Base-by-base conservation (phyloP, 2,113 vertebrate species). In the Pterophyllum scalare region DNA sequence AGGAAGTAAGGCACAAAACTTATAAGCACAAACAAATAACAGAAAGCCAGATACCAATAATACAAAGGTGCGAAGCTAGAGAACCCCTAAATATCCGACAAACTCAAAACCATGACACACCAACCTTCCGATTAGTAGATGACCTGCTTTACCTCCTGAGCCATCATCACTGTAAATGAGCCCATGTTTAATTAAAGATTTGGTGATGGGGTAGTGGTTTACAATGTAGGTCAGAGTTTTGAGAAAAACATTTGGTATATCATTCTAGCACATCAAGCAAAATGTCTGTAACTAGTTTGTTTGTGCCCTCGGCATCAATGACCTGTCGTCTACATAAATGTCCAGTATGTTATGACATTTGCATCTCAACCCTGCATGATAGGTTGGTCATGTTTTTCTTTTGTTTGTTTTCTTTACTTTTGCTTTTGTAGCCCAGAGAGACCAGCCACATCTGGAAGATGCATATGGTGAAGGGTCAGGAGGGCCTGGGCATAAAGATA, bases 381-480 rank as follows among this genome's bases (percentile, higher is more conserved):
- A 17, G 31, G 60, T 35, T 33, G 7, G 24, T 38, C 3, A 59
- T 38, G 8, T 10, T 38, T 38, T 8, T 9, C 33, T 33, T 22
- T 57, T 74, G 12, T 75, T 3, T 88, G 20, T 76, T 15, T 81
- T 24, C 70, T 60, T 81, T 20, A 81, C 43, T 19, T 84, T 59
- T 38, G 8, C 3, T 61, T 40, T 56, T 75, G 90, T 90, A 99
- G 98, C 93, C 80, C 61, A 91, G 95, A 89, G 97, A 99, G 90
- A 96, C 96, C 61, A 97, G 96, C 93, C 96, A 95, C 81, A 97
- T 99, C 94, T 99, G 98, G 98, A 99, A 98, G 97, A 98, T 99
- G 97, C 96, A 98, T 86, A 97, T 99, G 95, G 93, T 98, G 94
- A 99, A 99, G 87, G 97, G 97, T 40, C 94, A 95, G 0, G 97